Base-by-base conservation (phyloP, 2,113 vertebrate species). In the Mesitornis unicolor region DNA sequence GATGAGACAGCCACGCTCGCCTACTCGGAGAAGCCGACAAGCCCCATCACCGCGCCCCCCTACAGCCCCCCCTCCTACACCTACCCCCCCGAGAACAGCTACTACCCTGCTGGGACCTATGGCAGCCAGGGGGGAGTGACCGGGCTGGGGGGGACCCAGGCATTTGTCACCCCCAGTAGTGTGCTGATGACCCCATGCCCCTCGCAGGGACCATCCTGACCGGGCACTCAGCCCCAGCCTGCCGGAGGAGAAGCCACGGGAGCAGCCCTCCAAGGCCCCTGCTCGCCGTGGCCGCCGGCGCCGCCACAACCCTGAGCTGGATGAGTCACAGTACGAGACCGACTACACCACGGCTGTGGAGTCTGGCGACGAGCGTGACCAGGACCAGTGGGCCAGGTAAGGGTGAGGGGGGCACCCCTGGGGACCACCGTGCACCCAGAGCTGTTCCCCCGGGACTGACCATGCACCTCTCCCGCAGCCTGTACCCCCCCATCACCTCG, bases 301-400 rank as follows among this genome's bases (percentile, higher is more conserved):
- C 16, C 65, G 89, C 13, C 93, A 97, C 14, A 98, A 98, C 29
- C 99, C 98, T 3, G 97, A 93, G 36, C 96, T 96, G 67, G 96
- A 95, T 6, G 98, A 98, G 73, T 98, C 97, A 22, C 98, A 98
- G 84, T 98, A 97, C 28, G 98, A 99, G 95, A 98, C 98, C 2
- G 98, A 98, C 42, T 98, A 98, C 91, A 98, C 98, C 63, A 98
- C 98, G 2, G 98, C 97, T 7, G 97, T 98, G 64, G 98, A 99
- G 78, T 98, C 98, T 1, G 95, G 97, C 2, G 98, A 98, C 4
- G 98, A 99, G 78, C 93, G 97, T 81, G 97, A 98, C 78, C 95
- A 35, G 11, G 96, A 98, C 24, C 67, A 97, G 28, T 98, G 98
- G 79, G 96, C 92, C 86, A 98, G 98, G 99, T 99, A 40, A 76